phyloP scores from a whole-genome alignment of 2,113 vertebrate genomes.

The Alouatta palliata region DNA sequence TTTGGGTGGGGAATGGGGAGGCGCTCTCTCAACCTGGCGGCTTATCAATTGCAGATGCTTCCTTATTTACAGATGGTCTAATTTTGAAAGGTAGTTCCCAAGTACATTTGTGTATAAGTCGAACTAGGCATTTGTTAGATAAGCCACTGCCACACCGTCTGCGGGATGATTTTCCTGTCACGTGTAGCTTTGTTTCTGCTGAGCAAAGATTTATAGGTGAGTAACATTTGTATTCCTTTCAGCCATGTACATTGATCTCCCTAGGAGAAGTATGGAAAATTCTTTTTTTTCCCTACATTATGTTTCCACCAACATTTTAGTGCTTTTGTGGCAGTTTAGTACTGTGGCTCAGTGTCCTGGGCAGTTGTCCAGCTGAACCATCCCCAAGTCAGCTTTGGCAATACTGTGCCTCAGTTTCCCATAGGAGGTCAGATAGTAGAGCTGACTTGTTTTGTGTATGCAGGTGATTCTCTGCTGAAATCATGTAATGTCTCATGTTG shows the following conservation, averaged over 20 bases:
- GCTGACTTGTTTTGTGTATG: not conserved
- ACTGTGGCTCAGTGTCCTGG: not conserved
- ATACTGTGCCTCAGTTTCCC: not conserved
- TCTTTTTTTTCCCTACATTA: not conserved
- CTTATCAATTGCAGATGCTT: not conserved
- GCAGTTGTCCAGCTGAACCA: not conserved
- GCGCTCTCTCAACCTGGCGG: not conserved
- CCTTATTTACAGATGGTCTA: not conserved
- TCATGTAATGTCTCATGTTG: not conserved
- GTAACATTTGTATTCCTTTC: not conserved
- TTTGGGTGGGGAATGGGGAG: not conserved
- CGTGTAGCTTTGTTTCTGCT: not conserved
- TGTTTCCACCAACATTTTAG: not conserved
- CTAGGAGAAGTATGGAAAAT: not conserved
- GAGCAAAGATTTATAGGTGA: not conserved
- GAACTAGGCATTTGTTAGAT: not conserved
- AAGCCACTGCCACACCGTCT: fast-evolving
- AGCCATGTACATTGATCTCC: not conserved
- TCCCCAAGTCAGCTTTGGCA: not conserved
- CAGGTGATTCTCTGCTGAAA: not conserved
- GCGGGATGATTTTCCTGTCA: not conserved
- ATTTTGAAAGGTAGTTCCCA: not conserved
- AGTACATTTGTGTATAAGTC: not conserved
- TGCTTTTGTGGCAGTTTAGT: not conserved
- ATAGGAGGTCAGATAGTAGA: not conserved